phyloP scores from a whole-genome alignment of 2,888 invertebrate species.

The Brenthis daphne region DNA sequence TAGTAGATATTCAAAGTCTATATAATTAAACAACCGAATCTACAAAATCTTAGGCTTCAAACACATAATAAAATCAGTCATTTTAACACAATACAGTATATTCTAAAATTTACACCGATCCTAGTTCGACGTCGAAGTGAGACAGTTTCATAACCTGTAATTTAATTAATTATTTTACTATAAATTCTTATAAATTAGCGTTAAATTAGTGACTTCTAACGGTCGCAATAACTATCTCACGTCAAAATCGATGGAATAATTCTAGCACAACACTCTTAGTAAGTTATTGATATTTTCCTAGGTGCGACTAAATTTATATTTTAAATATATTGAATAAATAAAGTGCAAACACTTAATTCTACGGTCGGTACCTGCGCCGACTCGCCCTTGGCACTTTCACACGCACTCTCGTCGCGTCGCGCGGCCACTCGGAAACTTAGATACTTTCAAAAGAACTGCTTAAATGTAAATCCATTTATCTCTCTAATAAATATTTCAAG shows the following conservation, averaged over 20 bases:
- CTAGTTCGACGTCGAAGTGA: conserved; percentile 75
- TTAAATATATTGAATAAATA: conserved; percentile 81
- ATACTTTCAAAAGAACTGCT: not conserved
- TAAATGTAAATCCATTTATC: not conserved
- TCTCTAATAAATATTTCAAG: not conserved
- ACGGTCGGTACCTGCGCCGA: conserved; percentile 76
- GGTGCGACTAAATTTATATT: conserved; percentile 81
- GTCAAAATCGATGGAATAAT: conserved; percentile 72
- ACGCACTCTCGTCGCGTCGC: conserved; percentile 54
- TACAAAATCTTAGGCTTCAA: conserved; percentile 81
- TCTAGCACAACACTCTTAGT: conserved; percentile 83
- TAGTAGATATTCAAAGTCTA: conserved; percentile 67
- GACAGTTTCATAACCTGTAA: conserved; percentile 67
- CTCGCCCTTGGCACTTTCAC: conserved; percentile 79
- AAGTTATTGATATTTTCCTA: conserved; percentile 82
- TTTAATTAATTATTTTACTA: conserved; percentile 74
- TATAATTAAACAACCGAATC: conserved; percentile 74
- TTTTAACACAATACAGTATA: conserved; percentile 81
- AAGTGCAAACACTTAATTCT: conserved; percentile 84
- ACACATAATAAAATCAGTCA: conserved; percentile 82
- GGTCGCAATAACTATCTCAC: conserved; percentile 72
- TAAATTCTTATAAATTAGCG: conserved; percentile 78
- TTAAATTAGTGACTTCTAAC: conserved; percentile 81
- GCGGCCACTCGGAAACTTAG: not conserved
- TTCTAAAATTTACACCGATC: conserved; percentile 80